These are phyloP conservation scores for Frankliniella fusca DNA, from an alignment of 2,888 invertebrate genomes.

Conservation along the genomic window DNA sequence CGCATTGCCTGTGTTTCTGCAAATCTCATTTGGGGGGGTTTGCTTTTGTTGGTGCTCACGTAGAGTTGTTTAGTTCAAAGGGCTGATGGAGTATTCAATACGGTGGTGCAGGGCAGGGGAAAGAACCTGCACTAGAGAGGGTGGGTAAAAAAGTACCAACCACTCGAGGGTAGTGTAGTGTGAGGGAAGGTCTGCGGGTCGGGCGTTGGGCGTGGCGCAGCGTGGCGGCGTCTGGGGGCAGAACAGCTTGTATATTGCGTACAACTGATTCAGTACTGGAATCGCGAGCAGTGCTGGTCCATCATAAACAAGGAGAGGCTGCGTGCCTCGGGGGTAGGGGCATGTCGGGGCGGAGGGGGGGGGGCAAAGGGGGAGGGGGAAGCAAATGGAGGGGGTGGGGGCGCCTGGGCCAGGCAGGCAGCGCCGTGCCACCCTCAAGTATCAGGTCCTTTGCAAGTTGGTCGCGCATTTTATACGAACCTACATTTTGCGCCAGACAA, in stretches of 20 bases:
- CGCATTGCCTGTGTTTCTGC: too few relatives aligned
- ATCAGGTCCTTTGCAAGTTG: too few relatives aligned
- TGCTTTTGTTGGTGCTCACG: too few relatives aligned
- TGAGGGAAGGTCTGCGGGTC: background rate
- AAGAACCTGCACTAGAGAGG: background rate
- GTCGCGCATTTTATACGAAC: too few relatives aligned
- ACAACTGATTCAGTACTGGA: conserved; percentile 24
- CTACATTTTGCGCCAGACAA: too few relatives aligned
- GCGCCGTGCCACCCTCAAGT: too few relatives aligned
- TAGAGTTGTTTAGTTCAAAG: too few relatives aligned
- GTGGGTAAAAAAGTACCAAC: too few relatives aligned
- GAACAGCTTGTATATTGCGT: conserved; percentile 22
- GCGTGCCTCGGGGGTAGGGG: background rate
- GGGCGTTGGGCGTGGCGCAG: background rate
- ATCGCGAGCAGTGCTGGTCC: conserved; percentile 7
- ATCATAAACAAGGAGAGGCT: conserved; percentile 19
- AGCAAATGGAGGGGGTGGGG: background rate
- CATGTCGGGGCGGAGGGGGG: background rate
- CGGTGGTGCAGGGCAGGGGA: background rate
- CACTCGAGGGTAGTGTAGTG: background rate
- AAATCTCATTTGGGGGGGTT: too few relatives aligned
- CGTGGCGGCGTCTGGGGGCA: background rate
- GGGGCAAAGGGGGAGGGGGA: background rate
- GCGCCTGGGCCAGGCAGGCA: background rate
- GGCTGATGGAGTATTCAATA: background rate